Base-by-base conservation (phyloP, 2,888 invertebrate species). In the Pelosia muscerda region DNA sequence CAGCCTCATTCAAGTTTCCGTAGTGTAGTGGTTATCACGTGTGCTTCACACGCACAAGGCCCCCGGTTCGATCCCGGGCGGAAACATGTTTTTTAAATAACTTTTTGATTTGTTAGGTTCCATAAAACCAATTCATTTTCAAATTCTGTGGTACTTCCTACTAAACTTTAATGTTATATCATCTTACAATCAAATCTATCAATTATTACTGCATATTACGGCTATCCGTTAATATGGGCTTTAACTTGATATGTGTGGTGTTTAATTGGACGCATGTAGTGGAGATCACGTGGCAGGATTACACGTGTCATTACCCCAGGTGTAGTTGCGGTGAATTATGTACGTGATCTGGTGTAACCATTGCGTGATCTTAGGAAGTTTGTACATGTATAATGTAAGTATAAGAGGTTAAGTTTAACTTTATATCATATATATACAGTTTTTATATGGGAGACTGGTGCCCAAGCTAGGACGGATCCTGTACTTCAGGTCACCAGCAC, bases 1-100 rank as follows among this genome's bases (percentile, higher is more conserved):
- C 13, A 15, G 10, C 2, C 5, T 22, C 2, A 0, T 8, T 25
- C 55, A 86, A 78, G 96, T 96, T 96, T 96, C 95, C 96, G 96
- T 96, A 96, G 96, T 96, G 96, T 96, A 96, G 96, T 95, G 96
- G 96, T 96, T 96, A 96, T 96, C 96, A 96, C 96, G 96, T 96
- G 96, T 96, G 96, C 96, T 96, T 96, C 96, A 96, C 96, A 96
- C 96, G 96, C 96, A 96, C 96, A 96, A 96, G 95, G 95, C 91
- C 96, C 96, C 96, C 96, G 96, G 96, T 96, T 96, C 96, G 96
- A 96, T 95, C 96, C 96, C 96, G 96, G 96, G 96, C 96, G 96
- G 96, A 96, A 95, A 96, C 96, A 96, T 11, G 1, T 53, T 25
- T 53, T 62, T 62, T 0, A 22, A n/a, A 1, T 53, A 0, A 15